These are phyloP conservation scores for Leucophora obtusa DNA, from an alignment of 2,888 invertebrate species.

Conservation along the genomic window DNA sequence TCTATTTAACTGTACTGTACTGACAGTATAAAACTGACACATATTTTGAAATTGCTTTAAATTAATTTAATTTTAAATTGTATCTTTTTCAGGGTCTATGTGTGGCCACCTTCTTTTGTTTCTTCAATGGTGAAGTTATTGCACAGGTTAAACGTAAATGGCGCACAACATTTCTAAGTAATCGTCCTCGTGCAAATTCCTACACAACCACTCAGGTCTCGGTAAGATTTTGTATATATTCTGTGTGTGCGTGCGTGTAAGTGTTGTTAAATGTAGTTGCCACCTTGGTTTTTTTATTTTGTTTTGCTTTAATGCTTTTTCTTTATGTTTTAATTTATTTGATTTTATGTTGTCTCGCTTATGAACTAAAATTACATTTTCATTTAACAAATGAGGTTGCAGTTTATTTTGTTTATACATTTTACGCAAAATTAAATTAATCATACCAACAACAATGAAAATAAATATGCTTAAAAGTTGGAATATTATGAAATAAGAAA, in stretches of 20 bases:
- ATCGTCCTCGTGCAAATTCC: conserved; percentile 88
- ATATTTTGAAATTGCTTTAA: no score
- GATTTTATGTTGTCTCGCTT: conserved; percentile 6
- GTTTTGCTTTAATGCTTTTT: conserved; percentile 17
- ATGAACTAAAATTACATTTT: background rate
- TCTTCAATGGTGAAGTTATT: conserved; percentile 96
- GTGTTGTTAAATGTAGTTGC: conserved; percentile 24
- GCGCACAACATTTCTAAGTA: conserved; percentile 84
- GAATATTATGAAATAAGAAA: no score
- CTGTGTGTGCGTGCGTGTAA: conserved; percentile 55
- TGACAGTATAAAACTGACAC: no score
- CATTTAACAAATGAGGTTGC: conserved; percentile 13
- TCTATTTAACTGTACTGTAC: no score
- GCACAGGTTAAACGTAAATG: conserved; percentile 91
- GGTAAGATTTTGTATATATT: conserved; percentile 82
- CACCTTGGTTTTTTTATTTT: background rate
- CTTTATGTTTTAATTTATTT: no score
- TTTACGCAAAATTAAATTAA: background rate
- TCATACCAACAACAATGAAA: background rate
- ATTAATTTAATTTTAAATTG: background rate
- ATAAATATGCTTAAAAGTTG: background rate
- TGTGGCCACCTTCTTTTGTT: conserved; percentile 94
- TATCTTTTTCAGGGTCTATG: conserved; percentile 86
- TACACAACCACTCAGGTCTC: conserved; percentile 92
- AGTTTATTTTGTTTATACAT: background rate